Percentiles rank a stretch among this genome's conserved stretches.
These are phyloP conservation scores for Andricus grossulariae DNA, from an alignment of 1,140 invertebrate genomes.

Conservation along the genomic window DNA sequence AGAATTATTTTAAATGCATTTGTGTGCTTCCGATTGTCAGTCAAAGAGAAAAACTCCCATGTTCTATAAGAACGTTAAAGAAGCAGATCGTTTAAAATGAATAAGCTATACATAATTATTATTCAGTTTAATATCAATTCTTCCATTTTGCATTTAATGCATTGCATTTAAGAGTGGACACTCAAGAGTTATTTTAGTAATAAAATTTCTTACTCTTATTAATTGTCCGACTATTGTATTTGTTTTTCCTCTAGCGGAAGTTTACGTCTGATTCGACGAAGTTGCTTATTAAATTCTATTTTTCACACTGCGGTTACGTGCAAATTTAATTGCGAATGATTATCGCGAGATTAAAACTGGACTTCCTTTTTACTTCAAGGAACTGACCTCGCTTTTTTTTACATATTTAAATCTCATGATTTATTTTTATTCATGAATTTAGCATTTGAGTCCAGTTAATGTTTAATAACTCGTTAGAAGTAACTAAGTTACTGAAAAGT, in stretches of 20 bases:
- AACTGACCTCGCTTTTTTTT: background rate
- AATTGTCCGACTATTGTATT: background rate
- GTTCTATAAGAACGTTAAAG: background rate
- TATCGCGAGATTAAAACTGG: background rate
- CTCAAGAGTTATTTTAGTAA: background rate
- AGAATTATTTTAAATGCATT: background rate
- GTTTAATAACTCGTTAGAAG: too few relatives aligned
- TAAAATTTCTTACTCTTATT: conserved; percentile 6
- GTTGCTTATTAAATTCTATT: background rate
- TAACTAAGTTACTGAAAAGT: too few relatives aligned
- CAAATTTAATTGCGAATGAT: background rate
- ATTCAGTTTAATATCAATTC: background rate
- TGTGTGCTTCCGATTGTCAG: background rate
- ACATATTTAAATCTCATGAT: background rate
- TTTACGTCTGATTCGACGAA: too few relatives aligned
- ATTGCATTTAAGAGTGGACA: background rate
- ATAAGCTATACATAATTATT: background rate
- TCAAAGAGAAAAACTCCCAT: background rate
- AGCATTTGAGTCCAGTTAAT: too few relatives aligned
- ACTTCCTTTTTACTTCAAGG: background rate
- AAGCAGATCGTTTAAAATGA: too few relatives aligned
- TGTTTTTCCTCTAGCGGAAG: background rate
- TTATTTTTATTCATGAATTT: too few relatives aligned
- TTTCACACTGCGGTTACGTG: background rate
- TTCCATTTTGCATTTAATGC: background rate